Evolutionary conservation across 2,113 vertebrate genomes (phyloP).

Genomic region (Gobius niger): DNA sequence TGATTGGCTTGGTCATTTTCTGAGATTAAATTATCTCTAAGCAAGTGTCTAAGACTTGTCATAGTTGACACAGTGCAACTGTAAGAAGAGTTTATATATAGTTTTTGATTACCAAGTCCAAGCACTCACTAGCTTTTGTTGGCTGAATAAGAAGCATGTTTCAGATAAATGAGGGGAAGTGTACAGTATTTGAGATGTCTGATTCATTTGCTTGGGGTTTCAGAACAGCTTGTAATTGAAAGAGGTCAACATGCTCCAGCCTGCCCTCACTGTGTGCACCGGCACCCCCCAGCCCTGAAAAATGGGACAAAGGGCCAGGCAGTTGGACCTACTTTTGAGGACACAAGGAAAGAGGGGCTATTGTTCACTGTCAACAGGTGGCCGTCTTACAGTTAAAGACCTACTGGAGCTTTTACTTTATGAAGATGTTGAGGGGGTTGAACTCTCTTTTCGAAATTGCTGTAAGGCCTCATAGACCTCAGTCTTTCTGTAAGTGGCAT

Average conservation of each 20-base stretch:
- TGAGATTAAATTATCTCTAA: constrained; percentile 16
- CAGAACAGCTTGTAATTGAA: background rate
- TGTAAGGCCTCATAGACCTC: background rate
- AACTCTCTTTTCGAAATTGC: background rate
- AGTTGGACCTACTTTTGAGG: constrained; percentile 30
- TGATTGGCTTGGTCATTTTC: background rate
- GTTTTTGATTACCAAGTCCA: background rate
- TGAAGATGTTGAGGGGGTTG: constrained; percentile 14
- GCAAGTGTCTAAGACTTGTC: no score
- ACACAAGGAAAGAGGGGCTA: constrained; percentile 7
- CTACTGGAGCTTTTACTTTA: constrained; percentile 25
- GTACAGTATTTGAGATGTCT: background rate
- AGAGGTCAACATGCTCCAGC: background rate
- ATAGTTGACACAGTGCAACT: no score
- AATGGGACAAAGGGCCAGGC: constrained; percentile 36
- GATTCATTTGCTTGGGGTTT: background rate
- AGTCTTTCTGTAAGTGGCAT: background rate
- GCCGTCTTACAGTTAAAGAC: constrained; percentile 32
- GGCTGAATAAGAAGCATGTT: background rate
- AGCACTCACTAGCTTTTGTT: background rate
- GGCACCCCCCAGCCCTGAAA: background rate
- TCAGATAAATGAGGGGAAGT: background rate
- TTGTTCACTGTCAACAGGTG: constrained; percentile 54
- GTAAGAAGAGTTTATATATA: background rate
- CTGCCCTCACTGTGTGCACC: background rate